Evolutionary conservation across 2,888 invertebrate species (phyloP).

Genomic region (Seladonia tumulorum): DNA sequence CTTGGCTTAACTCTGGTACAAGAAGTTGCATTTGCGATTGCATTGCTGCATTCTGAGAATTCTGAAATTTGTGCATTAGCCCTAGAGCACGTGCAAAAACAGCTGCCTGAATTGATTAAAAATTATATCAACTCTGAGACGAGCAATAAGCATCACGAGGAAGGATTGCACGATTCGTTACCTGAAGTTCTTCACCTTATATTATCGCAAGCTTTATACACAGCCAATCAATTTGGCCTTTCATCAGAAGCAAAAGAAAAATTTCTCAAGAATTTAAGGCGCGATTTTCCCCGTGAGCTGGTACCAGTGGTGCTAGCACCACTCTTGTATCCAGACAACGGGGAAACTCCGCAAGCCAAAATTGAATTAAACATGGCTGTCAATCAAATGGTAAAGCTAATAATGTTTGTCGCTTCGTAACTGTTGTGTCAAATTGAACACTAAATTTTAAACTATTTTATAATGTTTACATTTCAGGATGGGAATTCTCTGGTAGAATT

Average conservation of each 20-base stretch:
- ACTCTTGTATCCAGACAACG: slow-evolving; percentile 92
- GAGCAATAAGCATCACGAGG: slow-evolving; percentile 89
- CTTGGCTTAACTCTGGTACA: slow-evolving; percentile 94
- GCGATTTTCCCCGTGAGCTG: slow-evolving; percentile 94
- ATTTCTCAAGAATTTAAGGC: slow-evolving; percentile 92
- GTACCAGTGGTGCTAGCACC: slow-evolving; percentile 96
- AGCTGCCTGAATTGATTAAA: slow-evolving; percentile 93
- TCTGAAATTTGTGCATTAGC: slow-evolving; percentile 91
- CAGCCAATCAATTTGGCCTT: slow-evolving; percentile 87
- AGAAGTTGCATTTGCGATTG: slow-evolving; percentile 95
- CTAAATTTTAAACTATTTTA: slow-evolving; percentile 1
- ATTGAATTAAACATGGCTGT: slow-evolving; percentile 82
- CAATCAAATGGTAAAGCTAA: slow-evolving; percentile 79
- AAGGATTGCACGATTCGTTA: slow-evolving; percentile 95
- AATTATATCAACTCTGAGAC: slow-evolving; percentile 92
- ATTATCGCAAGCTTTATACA: slow-evolving; percentile 87
- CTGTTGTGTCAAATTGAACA: slow-evolving; percentile 5
- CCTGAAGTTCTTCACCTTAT: slow-evolving; percentile 95
- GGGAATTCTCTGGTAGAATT: slow-evolving; percentile 93
- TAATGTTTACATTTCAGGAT: slow-evolving; percentile 84
- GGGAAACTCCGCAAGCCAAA: slow-evolving; percentile 86
- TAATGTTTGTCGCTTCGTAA: neutral
- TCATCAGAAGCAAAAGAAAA: slow-evolving; percentile 91
- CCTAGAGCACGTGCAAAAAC: slow-evolving; percentile 91
- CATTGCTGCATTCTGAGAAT: slow-evolving; percentile 92